Conservation (phyloP, 2,113 vertebrate genomes). For the Microcebus tavaratra region DNA sequence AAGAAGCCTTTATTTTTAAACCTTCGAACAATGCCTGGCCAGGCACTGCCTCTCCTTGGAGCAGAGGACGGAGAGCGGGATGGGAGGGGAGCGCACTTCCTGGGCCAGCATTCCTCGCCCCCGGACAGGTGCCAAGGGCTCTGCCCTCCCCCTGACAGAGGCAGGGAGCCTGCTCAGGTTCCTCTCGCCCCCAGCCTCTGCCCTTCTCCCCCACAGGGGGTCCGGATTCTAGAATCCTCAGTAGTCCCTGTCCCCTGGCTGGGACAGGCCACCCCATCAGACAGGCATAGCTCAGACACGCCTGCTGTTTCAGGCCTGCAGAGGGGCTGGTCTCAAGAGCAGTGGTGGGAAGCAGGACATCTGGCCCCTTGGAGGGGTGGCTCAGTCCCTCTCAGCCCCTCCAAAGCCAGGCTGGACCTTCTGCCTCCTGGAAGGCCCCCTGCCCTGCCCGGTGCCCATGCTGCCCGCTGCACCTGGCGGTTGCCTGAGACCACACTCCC, state of each 20-base stretch:
- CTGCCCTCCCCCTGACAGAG: background rate
- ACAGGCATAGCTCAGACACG: background rate
- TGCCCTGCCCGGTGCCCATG: accelerated
- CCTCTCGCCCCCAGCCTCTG: background rate
- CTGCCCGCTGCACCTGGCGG: accelerated
- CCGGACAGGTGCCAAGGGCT: conserved; percentile 76
- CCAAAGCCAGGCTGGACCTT: too few species aligned
- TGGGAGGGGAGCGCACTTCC: conserved; percentile 73
- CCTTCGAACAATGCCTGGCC: conserved; percentile 83
- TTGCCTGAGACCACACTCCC: background rate
- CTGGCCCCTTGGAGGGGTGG: background rate
- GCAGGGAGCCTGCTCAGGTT: background rate
- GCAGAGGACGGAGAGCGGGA: background rate
- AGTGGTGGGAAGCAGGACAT: background rate
- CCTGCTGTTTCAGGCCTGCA: background rate
- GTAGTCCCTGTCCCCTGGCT: background rate
- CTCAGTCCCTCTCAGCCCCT: background rate
- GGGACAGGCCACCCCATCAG: background rate
- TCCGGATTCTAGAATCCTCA: background rate
- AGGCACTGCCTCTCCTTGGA: conserved; percentile 60
- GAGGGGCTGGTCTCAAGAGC: background rate
- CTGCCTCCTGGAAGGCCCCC: background rate
- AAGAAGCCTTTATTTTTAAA: conserved; percentile 87
- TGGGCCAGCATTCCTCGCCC: conserved; percentile 76
- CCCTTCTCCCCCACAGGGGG: background rate